Evolutionary conservation across 2,113 vertebrate species (phyloP).

Genomic region (Pedionomus torquatus): DNA sequence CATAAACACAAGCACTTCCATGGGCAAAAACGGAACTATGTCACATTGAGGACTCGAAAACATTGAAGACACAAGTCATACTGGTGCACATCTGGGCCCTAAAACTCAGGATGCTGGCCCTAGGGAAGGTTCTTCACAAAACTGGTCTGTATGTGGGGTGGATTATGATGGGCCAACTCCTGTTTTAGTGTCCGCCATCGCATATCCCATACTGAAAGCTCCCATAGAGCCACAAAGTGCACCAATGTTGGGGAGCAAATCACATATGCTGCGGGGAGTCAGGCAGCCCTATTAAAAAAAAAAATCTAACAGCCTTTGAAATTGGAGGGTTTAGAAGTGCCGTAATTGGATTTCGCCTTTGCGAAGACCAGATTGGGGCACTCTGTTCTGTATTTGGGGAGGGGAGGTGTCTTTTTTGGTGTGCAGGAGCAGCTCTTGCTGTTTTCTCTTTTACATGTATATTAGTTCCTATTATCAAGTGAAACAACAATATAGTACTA

Average conservation of each 20-base stretch:
- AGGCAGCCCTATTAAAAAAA: neutral
- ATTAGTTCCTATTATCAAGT: neutral
- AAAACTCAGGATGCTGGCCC: rapidly evolving
- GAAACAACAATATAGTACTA: neutral
- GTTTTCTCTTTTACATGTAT: neutral
- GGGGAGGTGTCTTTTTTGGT: neutral
- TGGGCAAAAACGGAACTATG: neutral
- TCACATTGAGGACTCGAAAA: neutral
- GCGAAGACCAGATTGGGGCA: neutral
- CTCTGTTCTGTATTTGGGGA: neutral
- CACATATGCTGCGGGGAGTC: neutral
- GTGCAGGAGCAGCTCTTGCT: neutral
- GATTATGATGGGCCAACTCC: neutral
- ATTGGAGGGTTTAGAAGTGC: neutral
- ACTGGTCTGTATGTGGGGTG: rapidly evolving
- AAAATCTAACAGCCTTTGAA: neutral
- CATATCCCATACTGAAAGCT: neutral
- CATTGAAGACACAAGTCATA: neutral
- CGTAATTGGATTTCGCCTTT: neutral
- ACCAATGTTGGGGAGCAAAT: neutral
- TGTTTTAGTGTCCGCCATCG: neutral
- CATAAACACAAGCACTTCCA: neutral
- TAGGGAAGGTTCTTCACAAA: neutral
- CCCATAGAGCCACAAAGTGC: neutral
- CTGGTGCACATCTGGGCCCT: neutral